phyloP scores from a whole-genome alignment of 2,888 invertebrate genomes.

The Drosophila fulvimacula region DNA sequence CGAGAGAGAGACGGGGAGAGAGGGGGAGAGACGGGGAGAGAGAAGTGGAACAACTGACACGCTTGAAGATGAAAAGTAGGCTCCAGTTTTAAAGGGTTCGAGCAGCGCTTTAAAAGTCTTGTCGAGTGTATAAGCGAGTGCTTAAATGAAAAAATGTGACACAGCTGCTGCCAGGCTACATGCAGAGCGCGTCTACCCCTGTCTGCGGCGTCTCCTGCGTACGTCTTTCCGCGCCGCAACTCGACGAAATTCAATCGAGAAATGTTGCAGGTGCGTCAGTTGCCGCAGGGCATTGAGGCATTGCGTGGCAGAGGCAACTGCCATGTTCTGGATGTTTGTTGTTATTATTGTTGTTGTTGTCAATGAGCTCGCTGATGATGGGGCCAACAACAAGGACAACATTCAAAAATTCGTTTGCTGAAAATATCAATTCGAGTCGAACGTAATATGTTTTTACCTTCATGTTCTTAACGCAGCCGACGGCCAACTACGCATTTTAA shows the following conservation, averaged over 20 bases:
- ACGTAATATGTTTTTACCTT: slow-evolving; percentile 65
- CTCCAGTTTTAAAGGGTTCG: slow-evolving; percentile 7
- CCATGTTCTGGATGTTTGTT: neutral
- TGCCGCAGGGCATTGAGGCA: slow-evolving; percentile 43
- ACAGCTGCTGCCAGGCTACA: slow-evolving; percentile 31
- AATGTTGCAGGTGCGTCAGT: slow-evolving; percentile 50
- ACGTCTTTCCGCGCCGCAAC: slow-evolving; percentile 3
- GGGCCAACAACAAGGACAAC: slow-evolving; percentile 32
- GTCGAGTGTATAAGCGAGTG: neutral
- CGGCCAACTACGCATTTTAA: slow-evolving; percentile 39
- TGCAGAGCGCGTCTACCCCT: neutral
- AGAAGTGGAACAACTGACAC: neutral
- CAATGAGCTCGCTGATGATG: slow-evolving; percentile 51
- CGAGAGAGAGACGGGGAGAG: neutral
- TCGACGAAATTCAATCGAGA: slow-evolving; percentile 47
- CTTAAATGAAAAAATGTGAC: slow-evolving; percentile 38
- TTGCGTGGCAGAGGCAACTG: slow-evolving; percentile 43
- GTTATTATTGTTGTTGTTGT: slow-evolving; percentile 22
- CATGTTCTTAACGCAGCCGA: slow-evolving; percentile 26
- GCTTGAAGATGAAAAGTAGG: slow-evolving; percentile 13
- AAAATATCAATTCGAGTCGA: slow-evolving; percentile 71
- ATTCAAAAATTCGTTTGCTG: slow-evolving; percentile 57
- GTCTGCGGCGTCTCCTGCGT: neutral
- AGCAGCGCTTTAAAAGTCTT: slow-evolving; percentile 28
- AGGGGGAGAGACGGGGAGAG: neutral